Base-by-base conservation (phyloP, 2,888 invertebrate species). In the Venusia cambrica region DNA sequence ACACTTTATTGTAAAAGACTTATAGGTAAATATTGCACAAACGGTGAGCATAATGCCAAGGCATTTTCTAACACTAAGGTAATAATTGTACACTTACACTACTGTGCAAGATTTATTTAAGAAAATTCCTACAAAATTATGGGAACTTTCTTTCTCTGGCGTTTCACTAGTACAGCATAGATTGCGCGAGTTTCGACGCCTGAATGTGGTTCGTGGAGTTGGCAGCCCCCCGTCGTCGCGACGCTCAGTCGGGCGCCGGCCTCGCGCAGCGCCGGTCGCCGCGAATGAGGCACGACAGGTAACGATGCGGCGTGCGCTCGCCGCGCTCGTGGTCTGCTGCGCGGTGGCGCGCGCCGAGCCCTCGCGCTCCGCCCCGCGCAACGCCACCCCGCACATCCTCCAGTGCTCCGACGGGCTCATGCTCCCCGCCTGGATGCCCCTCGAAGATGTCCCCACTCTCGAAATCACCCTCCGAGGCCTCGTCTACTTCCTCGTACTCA, bases 371-470 rank as follows among this genome's bases (percentile, higher is more conserved):
- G 66, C 66, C 46, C 57, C 75, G 62, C 72, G 62, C 69, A 80
- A 78, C 64, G 55, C 61, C 68, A 78, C 80, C 67, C 60, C 73
- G 48, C 65, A 62, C 56, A 63, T 73, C 42, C 76, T 83, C 51
- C 64, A 69, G 54, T 99, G 99, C 87, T 89, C 90, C 57, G 91
- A 93, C 31, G 99, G 99, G 21, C 88, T 99, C 42, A 63, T 98
- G 51, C 81, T 99, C 33, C 96, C 97, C 11, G 88, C 94, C 45
- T 99, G 99, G 99, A 72, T 73, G 55, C 98, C 98, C n/a, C 88
- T 91, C 57, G 91, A 91, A 14, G 92, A 94, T 77, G 90, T 97
- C 30, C 89, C 92, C 28, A 74, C 90, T 25, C 89, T 92, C 33
- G 96, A 97, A 65, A 90, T 94, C 47, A 88, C 95, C 46, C 89